Conservation (phyloP, 2,888 invertebrate species). For the Macrophya annulata region DNA sequence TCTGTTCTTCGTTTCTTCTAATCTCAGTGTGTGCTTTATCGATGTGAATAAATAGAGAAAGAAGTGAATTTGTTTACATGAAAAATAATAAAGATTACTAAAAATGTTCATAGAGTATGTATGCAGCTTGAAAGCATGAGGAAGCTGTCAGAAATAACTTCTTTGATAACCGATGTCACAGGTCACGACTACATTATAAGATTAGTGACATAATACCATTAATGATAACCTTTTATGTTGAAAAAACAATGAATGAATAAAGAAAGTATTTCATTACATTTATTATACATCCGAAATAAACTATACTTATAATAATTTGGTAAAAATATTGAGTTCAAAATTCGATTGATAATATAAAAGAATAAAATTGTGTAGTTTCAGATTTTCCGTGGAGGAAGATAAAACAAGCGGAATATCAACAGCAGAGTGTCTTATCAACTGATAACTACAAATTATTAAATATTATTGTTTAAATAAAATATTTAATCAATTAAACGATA, state of each 20-base stretch:
- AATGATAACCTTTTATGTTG: constrained; percentile 31
- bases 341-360: background rate
- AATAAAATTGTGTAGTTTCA: no score
- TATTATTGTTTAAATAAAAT: no score
- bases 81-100: background rate
- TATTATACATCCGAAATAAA: background rate
- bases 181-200: background rate
- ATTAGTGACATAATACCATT: background rate
- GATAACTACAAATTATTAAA: no score
- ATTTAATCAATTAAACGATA: no score
- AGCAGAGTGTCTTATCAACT: no score
- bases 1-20: no score
- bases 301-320: background rate
- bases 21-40: no score
- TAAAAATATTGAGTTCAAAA: background rate
- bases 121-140: background rate
- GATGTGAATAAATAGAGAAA: no score
- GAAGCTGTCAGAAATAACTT: background rate
- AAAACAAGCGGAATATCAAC: no score
- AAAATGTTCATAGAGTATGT: background rate
- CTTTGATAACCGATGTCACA: constrained; percentile 15
- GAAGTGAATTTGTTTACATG: no score
- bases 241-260: background rate
- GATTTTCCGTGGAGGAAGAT: no score
- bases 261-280: background rate